Base-by-base conservation (phyloP, 2,888 invertebrate species). In the Dynastes maya region DNA sequence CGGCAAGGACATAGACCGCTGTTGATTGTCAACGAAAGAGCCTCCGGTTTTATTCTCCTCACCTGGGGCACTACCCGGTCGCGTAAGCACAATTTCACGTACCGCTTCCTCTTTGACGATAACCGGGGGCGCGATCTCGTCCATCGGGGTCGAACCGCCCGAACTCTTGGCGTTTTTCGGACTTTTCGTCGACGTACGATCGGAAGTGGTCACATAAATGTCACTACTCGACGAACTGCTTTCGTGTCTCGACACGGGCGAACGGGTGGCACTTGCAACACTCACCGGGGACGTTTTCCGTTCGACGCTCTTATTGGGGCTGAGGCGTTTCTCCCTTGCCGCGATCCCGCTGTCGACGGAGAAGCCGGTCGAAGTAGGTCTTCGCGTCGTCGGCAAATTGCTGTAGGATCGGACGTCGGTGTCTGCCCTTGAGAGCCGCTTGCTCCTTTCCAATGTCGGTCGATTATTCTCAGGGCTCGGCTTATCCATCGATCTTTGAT, bases 31-130 rank as follows among this genome's bases (percentile, higher is more conserved):
- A 79, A 87, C 79, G 45, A 85, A 82, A 8, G 81, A 83, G 37
- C 75, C 81, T 29, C 81, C 81, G n/a, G 74, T 68, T 27, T 79
- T 75, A 55, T 80, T 80, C 13, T 87, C 85, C 84, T 88, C 88
- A 27, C 89, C 89, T 1, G 91, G 91, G 5, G 91, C 91, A 84
- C 91, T 91, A 78, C 91, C 91, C 9, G 91, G 91, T 70, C 91
- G 88, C 77, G 90, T 89, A 22, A 89, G 83, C 58, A 89, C 87
- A 53, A 88, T 88, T 81, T 89, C 89, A 68, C 89, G 85, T 9
- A 86, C 83, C 8, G 87, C 86, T 58, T 88, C 88, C 49, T 84
- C 85, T 67, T 82, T 83, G 6, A 74, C 45, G 40, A 61, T 45
- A 29, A 74, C 29, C 13, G 61, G 82, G 13, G 82, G 82, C 58